Percentiles rank a stretch among this genome's conserved stretches.
phyloP scores from a whole-genome alignment of 30 jellyfish, hydroid and myxozoan genomes.

The Turritopsis rubra region DNA sequence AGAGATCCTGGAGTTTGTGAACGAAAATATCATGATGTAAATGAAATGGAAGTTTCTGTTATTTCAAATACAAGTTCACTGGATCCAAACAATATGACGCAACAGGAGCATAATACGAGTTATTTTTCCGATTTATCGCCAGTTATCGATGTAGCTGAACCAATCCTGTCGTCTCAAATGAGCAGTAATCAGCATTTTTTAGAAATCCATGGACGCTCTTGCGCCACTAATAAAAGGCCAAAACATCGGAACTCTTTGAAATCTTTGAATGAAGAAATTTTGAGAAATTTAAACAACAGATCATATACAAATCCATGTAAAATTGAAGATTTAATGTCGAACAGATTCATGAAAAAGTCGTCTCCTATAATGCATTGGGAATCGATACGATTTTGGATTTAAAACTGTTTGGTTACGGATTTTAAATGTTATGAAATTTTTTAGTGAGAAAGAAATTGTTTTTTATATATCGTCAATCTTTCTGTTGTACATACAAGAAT shows the following conservation, averaged over 20 bases:
- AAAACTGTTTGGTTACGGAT: not conserved
- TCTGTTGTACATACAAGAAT: not conserved
- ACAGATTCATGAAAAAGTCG: not conserved
- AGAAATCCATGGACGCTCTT: constrained; percentile 25
- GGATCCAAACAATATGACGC: constrained; percentile 19
- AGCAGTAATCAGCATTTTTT: constrained; percentile 3
- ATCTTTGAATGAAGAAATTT: constrained; percentile 4
- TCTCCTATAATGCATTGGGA: constrained; percentile 12
- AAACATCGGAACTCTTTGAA: not conserved
- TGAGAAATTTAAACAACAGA: not conserved
- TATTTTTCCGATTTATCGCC: constrained; percentile 64
- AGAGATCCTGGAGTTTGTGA: constrained; percentile 92
- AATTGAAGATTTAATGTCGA: constrained; percentile 3
- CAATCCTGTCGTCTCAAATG: not conserved
- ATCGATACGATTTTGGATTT: constrained; percentile 30
- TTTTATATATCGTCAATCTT: not conserved
- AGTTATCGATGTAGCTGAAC: constrained; percentile 37
- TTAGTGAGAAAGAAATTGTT: constrained; percentile 1
- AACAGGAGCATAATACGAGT: constrained; percentile 39
- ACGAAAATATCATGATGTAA: constrained; percentile 28
- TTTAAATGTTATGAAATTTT: not conserved
- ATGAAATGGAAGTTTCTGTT: not conserved
- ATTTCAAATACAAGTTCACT: constrained; percentile 5
- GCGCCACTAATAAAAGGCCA: constrained; percentile 13
- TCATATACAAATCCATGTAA: not conserved